Conservation (phyloP, 2,113 vertebrate species). For the Oreochromis niloticus region DNA sequence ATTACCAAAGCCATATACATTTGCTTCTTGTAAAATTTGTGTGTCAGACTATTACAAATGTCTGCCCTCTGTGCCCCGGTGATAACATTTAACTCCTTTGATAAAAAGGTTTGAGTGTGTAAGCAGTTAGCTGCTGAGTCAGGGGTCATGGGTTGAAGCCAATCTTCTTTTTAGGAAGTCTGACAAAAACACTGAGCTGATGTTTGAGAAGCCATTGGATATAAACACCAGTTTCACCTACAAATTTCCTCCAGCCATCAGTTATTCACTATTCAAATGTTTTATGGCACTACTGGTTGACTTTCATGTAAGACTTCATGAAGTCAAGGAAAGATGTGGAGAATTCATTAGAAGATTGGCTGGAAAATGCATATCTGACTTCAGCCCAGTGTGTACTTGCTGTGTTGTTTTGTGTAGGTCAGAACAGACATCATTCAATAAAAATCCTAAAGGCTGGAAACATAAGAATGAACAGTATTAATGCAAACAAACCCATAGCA, state of each 20-base stretch:
- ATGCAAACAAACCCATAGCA: fast-evolving
- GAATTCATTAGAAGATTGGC: neutral
- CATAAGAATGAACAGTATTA: fast-evolving
- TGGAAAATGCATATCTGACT: neutral
- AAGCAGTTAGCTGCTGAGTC: too few species aligned
- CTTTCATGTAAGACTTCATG: too few species aligned
- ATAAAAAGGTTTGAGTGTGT: too few species aligned
- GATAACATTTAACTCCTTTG: too few species aligned
- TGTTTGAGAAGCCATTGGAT: too few species aligned
- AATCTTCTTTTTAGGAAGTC: too few species aligned
- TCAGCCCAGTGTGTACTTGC: neutral
- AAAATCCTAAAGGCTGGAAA: neutral
- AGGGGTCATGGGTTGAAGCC: too few species aligned
- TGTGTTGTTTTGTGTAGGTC: neutral
- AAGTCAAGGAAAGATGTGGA: neutral
- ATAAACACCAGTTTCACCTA: neutral
- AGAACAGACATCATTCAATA: fast-evolving
- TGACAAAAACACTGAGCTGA: too few species aligned
- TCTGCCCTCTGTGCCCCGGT: too few species aligned
- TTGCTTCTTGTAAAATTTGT: too few species aligned
- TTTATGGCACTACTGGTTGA: fast-evolving
- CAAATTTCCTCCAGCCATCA: fast-evolving
- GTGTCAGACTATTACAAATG: too few species aligned
- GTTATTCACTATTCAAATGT: neutral
- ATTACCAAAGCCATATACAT: too few species aligned